Evolutionary conservation across 2,113 vertebrate genomes (phyloP).

Genomic region (Coregonus clupeaformis): DNA sequence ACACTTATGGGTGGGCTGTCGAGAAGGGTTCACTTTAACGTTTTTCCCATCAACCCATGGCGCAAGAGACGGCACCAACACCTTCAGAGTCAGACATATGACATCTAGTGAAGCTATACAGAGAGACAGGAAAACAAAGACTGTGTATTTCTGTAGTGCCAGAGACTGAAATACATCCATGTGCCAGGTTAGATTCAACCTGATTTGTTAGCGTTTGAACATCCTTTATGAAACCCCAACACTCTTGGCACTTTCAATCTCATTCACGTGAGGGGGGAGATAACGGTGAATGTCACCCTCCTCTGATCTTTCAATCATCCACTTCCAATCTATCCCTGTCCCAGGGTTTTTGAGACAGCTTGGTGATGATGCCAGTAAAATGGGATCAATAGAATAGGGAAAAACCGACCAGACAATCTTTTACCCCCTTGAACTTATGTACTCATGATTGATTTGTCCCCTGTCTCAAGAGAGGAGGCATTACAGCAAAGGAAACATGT

Average conservation of each 20-base stretch:
- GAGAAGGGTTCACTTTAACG: constrained; percentile 32
- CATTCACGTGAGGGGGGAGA: constrained; percentile 46
- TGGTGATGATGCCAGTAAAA: constrained; percentile 75
- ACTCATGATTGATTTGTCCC: constrained; percentile 75
- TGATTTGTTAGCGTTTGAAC: background rate
- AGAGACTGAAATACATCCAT: no score
- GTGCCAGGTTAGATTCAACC: background rate
- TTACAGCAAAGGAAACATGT: constrained; percentile 66
- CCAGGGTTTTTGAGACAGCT: constrained; percentile 65
- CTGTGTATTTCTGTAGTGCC: constrained; percentile 5
- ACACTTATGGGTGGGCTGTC: constrained; percentile 37
- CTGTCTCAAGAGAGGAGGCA: constrained; percentile 67
- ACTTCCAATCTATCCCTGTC: constrained; percentile 69
- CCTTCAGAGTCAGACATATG: constrained; percentile 40
- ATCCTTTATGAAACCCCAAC: constrained; percentile 6
- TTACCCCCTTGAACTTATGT: constrained; percentile 75
- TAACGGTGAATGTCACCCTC: constrained; percentile 73
- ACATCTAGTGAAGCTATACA: constrained; percentile 30
- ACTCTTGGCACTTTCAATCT: constrained; percentile 54
- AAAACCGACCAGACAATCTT: constrained; percentile 73
- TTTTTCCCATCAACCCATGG: constrained; percentile 45
- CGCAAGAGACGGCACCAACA: constrained; percentile 43
- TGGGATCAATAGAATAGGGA: constrained; percentile 73
- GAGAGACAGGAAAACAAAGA: constrained; percentile 31
- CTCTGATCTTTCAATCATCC: constrained; percentile 73